These are phyloP conservation scores for Biston betularia DNA, from an alignment of 2,888 invertebrate genomes.

Conservation along the genomic window DNA sequence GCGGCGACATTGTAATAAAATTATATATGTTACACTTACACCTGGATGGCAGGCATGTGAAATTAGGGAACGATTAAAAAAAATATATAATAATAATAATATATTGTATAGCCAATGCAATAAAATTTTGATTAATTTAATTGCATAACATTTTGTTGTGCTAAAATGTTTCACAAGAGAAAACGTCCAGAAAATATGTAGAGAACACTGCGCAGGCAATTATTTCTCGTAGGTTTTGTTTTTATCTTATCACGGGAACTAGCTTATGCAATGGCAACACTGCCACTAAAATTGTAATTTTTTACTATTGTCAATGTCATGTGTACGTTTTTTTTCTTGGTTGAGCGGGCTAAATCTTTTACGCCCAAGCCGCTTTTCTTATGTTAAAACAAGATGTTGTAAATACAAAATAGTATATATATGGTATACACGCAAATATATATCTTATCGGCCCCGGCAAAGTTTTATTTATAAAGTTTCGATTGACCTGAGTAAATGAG, in stretches of 20 bases:
- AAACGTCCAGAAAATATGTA: not conserved
- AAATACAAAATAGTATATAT: no score
- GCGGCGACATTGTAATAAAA: no score
- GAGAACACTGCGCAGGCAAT: not conserved
- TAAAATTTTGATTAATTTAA: not conserved
- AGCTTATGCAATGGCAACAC: slow-evolving; percentile 27
- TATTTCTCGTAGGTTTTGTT: no score
- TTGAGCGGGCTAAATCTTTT: no score
- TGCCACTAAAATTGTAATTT: not conserved
- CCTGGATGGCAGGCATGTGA: no score
- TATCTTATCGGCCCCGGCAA: no score
- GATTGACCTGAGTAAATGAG: no score
- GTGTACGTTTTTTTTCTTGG: not conserved
- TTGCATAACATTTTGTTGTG: not conserved
- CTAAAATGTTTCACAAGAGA: not conserved
- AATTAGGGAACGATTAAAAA: no score
- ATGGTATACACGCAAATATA: no score
- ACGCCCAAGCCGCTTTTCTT: not conserved
- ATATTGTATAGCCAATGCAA: no score
- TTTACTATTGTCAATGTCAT: not conserved
- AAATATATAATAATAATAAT: no score
- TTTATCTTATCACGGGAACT: not conserved
- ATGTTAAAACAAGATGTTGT: not conserved
- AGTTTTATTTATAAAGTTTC: no score
- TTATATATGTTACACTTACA: not conserved